These are phyloP conservation scores for Spicauda simplicius DNA, from an alignment of 2,888 invertebrate species.

Conservation along the genomic window DNA sequence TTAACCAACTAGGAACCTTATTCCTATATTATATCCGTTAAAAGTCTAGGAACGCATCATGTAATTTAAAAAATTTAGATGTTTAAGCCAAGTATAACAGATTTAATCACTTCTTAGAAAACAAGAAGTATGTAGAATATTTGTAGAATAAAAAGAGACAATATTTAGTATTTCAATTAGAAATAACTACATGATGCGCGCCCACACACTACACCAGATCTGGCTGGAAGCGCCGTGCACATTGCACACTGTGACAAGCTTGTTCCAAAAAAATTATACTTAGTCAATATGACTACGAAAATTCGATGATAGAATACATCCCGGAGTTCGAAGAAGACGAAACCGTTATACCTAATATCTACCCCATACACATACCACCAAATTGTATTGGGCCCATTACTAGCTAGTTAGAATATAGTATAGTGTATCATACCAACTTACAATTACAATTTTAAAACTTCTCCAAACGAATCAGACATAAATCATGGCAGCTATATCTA, in stretches of 20 bases:
- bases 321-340: slow-evolving; percentile 28
- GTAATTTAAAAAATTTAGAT: not conserved
- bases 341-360: slow-evolving; percentile 21
- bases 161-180: not conserved
- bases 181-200: not conserved
- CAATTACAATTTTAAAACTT: not conserved
- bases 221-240: slow-evolving; percentile 2
- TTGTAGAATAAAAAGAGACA: not conserved
- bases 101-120: too few species aligned
- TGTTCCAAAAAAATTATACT: slow-evolving; percentile 7
- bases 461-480: not conserved
- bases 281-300: slow-evolving; percentile 20
- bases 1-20: slow-evolving; percentile 21
- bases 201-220: not conserved
- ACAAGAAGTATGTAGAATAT: too few species aligned
- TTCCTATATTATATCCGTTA: slow-evolving; percentile 10
- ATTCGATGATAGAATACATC: slow-evolving; percentile 25
- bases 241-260: not conserved
- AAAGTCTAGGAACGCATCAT: slow-evolving; percentile 6
- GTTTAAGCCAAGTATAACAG: too few species aligned
- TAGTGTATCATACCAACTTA: slow-evolving; percentile 1
- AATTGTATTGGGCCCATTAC: not conserved
- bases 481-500: not conserved
- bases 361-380: not conserved
- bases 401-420: not conserved